These are phyloP conservation scores for Apodemia hepburni DNA, from an alignment of 2,888 invertebrate species.

Conservation along the genomic window DNA sequence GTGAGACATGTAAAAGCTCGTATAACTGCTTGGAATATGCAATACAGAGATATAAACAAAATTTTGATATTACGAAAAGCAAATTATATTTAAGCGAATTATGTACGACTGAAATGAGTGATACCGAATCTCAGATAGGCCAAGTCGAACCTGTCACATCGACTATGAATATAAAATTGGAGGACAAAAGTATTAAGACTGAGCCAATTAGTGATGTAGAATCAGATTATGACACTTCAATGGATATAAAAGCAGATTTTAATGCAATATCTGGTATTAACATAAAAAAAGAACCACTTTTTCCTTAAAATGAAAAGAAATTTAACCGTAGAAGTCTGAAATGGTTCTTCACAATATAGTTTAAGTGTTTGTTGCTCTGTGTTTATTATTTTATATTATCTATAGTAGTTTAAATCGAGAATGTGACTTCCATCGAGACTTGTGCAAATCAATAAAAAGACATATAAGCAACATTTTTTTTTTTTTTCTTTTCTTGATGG, in stretches of 20 bases:
- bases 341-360: no score
- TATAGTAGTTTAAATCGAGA: no score
- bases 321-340: no score
- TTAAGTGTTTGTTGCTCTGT: no score
- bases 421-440: no score
- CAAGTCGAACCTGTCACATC: background rate
- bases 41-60: conserved; percentile 47
- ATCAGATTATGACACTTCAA: background rate
- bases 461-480: no score
- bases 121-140: conserved; percentile 23
- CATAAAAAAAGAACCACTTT: background rate
- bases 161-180: background rate
- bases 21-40: conserved; percentile 52
- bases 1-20: conserved; percentile 42
- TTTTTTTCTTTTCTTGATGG: no score
- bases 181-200: background rate
- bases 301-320: background rate
- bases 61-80: conserved; percentile 38
- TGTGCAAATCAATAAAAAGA: no score
- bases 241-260: background rate
- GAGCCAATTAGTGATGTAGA: background rate
- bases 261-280: background rate
- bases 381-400: no score
- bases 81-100: conserved; percentile 60
- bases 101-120: conserved; percentile 64